Base-by-base conservation (phyloP, 2,888 invertebrate genomes). In the Elmis aenea region DNA sequence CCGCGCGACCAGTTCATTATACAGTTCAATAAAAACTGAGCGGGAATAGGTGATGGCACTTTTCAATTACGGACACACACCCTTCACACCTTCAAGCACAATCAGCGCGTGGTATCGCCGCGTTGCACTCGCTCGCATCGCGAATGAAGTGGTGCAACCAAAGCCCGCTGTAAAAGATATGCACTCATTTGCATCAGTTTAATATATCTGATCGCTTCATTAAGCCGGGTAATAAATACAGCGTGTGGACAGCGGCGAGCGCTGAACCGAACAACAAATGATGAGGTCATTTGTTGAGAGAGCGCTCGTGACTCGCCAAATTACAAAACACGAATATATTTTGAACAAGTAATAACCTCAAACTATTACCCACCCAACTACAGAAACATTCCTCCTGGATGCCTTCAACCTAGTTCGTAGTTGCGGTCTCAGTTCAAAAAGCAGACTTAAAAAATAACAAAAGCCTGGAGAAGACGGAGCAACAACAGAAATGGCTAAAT, bases 1-100 rank as follows among this genome's bases (percentile, higher is more conserved):
- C 26, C 26, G 27, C 16, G 38, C 49, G 52, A 55, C 55, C 49
- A 50, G 57, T 58, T 57, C 54, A 54, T 57, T 57, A 57, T 50
- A 45, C 50, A 44, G 40, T 46, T 46, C 37, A 45, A 51, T 48
- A 51, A 48, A 51, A 54, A 52, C 40, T 38, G 44, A 42, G 43
- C 45, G 48, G 42, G 53, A 38, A 40, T 35, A 37, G 40, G 40
- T 42, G 43, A 47, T 44, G 44, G 30, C 29, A 36, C 31, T 41
- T 33, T 40, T 43, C 43, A 43, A 43, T 43, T 43, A 40, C 35
- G 30, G 24, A 9, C 29, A 20, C 37, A 40, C 33, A 27, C 40
- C 24, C 38, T 38, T 33, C 26, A 25, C 41, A 39, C 38, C 32
- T 39, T 29, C 20, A n/a, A 29, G 27, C 28, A 15, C 27, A 39